Evolutionary conservation across 1,140 invertebrate genomes (phyloP).

Genomic region (Pantala flavescens): DNA sequence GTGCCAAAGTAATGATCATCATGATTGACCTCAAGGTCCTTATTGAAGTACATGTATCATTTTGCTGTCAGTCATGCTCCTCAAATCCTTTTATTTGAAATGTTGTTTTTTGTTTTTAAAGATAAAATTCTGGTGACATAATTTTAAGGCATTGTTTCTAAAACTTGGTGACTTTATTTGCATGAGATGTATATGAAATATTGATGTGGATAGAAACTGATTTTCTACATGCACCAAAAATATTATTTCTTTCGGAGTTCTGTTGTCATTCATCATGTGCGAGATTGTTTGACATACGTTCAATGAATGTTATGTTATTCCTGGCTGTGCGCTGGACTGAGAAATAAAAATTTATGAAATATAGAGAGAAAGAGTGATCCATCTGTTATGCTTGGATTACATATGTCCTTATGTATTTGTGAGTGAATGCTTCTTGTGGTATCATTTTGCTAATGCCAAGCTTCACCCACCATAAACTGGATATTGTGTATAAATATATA

Average conservation of each 20-base stretch:
- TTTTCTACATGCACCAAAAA: not conserved
- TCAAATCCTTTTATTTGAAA: not conserved
- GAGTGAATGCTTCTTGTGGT: not conserved
- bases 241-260: not conserved
- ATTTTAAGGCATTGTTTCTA: not conserved
- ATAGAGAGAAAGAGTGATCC: not conserved
- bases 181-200: not conserved
- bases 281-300: not conserved
- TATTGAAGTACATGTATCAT: not conserved
- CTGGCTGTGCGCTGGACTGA: constrained; percentile 5
- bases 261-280: not conserved
- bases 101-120: not conserved
- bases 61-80: not conserved
- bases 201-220: not conserved
- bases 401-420: not conserved
- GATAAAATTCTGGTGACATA: not conserved
- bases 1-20: not conserved
- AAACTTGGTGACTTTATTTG: not conserved
- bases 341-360: not conserved
- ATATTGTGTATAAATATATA: constrained; percentile 2
- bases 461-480: not conserved
- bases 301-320: not conserved
- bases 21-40: not conserved
- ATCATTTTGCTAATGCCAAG: not conserved
- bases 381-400: not conserved